Evolutionary conservation across 2,888 invertebrate species (phyloP), one percentile per base, ranked within the genome.

Genomic region (Amphipyra tragopoginis): DNA sequence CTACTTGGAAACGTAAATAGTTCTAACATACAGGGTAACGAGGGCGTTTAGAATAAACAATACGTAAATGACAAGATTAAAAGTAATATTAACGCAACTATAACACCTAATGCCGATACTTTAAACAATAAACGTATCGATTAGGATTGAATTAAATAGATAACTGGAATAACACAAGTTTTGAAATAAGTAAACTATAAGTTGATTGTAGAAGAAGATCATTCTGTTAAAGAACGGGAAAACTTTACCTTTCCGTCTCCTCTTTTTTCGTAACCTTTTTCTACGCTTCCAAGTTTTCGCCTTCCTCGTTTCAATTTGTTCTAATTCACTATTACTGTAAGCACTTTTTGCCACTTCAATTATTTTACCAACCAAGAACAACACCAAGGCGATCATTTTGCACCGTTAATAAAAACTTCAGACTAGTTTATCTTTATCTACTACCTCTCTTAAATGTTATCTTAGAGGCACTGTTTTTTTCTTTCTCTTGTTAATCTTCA

Each of bases 311-410:
- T 65, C 60, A 26, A 29, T 53, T 13, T 65, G 56, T 56, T 78
- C 72, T 10, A 53, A 42, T 61, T 75, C 73, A 48, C 74, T 60
- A 53, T 45, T 65, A 39, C 58, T 63, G 65, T 81, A 80, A 52
- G 42, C 78, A 83, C 69, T 83, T 76, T 75, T 86, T 48, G 84
- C 80, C 44, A 90, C 69, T 66, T 91, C 86, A 65, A 91, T 83
- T 62, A 93, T 75, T 82, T 89, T 90, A 3, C 86, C 84, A 62
- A 91, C 75, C 55, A 93, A 81, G 75, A 84, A 93, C 84, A 92
- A 80, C 80, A 92, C 85, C 62, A 92, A 72, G 26, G 81, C 93
- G 56, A 93, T 92, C 93, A 94, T 94, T 77, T 83, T 82, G 14
- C 64, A 72, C 64, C 56, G 58, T 77, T 64, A 67, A 63, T 72